Base-by-base conservation (phyloP, 2,797 vertebrate genomes). In the Podarcis lilfordi region DNA sequence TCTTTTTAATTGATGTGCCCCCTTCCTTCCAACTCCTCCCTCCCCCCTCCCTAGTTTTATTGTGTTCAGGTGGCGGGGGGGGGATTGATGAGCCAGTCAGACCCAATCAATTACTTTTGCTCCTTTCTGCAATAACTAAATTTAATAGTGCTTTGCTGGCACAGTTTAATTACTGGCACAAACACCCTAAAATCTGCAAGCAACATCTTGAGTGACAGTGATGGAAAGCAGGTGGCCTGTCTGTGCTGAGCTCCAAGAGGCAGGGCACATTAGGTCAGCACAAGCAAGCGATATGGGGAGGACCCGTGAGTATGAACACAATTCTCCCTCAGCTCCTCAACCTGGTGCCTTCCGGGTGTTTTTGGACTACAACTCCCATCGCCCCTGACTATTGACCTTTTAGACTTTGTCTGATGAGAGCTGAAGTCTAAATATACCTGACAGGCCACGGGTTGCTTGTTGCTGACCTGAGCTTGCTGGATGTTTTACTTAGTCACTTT, bases 101-200 rank as follows among this genome's bases (percentile, higher is more conserved):
- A 89, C 90, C 82, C 90, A 92, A 95, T 95, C 82, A 94, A 95
- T 93, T 94, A 92, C 94, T 96, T 95, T 96, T 95, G 86, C 92
- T 95, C 89, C 93, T 96, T 95, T 95, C 90, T 94, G 68, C 37
- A 92, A 90, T 94, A 92, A 88, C 87, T 88, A 91, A 88, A 92
- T 94, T 95, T 95, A 95, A 92, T 90, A 93, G 77, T 87, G 80
- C 89, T 94, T 95, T 91, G 84, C 87, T 92, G 68, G 89, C 88
- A 92, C 89, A 92, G 89, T 93, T 95, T 92, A 96, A 93, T 95
- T 92, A 88, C 87, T 95, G 91, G 88, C 88, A 94, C 50, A 92
- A 95, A 79, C 71, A 89, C 93, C 88, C 92, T 40, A 76, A 96
- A 94, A 92, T 90, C 91, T 90, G 84, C 90, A 89, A 92, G 87